Evolutionary conservation across 2,113 vertebrate species (phyloP).

Genomic region (Tupaia chinensis): DNA sequence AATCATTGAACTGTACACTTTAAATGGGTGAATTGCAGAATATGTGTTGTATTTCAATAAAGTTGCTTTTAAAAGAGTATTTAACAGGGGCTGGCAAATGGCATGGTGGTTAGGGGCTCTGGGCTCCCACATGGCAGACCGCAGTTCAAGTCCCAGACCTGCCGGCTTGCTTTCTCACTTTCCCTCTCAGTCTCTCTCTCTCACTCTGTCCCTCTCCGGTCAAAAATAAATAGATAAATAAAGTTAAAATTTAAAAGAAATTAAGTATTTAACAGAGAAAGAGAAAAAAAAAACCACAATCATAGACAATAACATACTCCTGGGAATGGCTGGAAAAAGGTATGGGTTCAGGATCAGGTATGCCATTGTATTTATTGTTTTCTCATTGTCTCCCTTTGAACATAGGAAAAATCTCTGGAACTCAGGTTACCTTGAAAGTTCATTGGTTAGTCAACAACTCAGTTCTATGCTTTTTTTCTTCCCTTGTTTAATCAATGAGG

Average conservation of each 20-base stretch:
- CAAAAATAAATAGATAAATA: no score
- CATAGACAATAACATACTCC: not conserved
- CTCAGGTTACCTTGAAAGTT: not conserved
- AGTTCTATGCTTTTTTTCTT: not conserved
- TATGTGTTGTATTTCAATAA: not conserved
- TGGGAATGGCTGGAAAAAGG: slow-evolving; percentile 1
- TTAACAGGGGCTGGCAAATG: no score
- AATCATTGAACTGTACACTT: not conserved
- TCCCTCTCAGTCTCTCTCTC: no score
- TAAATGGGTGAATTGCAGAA: not conserved
- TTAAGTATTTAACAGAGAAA: not conserved
- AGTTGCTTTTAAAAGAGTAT: not conserved
- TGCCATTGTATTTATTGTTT: not conserved
- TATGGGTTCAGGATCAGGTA: not conserved
- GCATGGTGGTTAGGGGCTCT: no score
- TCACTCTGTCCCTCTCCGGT: no score
- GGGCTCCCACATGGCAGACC: no score
- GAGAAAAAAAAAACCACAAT: not conserved
- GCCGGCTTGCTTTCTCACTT: no score
- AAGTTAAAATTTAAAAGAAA: not conserved
- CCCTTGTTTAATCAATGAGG: not conserved
- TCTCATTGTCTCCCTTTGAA: not conserved
- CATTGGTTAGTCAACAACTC: not conserved
- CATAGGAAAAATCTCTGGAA: not conserved
- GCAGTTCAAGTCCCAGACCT: no score